Percentiles rank a stretch among this genome's conserved stretches.
These are phyloP conservation scores for Caenorhabditis sulstoni DNA, from an alignment of 2,888 invertebrate species.

Conservation along the genomic window DNA sequence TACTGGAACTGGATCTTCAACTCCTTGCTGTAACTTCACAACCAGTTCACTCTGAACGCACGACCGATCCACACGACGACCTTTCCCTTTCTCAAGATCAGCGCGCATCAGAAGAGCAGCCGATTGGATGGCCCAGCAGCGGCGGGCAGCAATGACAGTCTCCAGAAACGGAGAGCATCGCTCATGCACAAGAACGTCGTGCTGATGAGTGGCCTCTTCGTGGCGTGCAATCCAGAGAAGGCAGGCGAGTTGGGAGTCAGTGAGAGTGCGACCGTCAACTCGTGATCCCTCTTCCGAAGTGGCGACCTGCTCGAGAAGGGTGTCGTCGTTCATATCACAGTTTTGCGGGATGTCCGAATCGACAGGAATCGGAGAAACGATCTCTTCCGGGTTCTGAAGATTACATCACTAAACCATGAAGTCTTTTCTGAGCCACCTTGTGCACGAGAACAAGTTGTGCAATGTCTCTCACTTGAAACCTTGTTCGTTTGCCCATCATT, in stretches of 20 bases:
- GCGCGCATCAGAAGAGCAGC: conserved; percentile 88
- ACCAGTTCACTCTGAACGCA: conserved; percentile 75
- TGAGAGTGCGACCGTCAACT: conserved; percentile 47
- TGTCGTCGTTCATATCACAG: conserved; percentile 89
- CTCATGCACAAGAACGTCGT: conserved; percentile 88
- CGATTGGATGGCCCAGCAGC: conserved; percentile 88
- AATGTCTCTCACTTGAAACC: conserved; percentile 88
- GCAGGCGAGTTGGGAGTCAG: conserved; percentile 84
- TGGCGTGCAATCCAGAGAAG: conserved; percentile 88
- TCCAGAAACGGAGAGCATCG: conserved; percentile 88
- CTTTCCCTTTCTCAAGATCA: conserved; percentile 87
- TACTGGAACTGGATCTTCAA: conserved; percentile 58
- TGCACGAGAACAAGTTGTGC: conserved; percentile 86
- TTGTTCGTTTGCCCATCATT: conserved; percentile 91
- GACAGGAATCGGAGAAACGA: conserved; percentile 13
- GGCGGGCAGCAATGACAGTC: conserved; percentile 84
- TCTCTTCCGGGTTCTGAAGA: neutral
- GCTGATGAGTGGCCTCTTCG: conserved; percentile 85
- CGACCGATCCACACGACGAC: conserved; percentile 90
- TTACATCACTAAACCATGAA: too few relatives aligned
- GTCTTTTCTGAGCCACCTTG: conserved; percentile 41
- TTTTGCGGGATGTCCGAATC: conserved; percentile 81
- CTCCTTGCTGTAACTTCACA: conserved; percentile 70
- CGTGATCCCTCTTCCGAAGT: conserved; percentile 83
- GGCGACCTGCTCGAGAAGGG: conserved; percentile 87